Conservation (phyloP, 2,888 invertebrate genomes). For the Julus scanicus region DNA sequence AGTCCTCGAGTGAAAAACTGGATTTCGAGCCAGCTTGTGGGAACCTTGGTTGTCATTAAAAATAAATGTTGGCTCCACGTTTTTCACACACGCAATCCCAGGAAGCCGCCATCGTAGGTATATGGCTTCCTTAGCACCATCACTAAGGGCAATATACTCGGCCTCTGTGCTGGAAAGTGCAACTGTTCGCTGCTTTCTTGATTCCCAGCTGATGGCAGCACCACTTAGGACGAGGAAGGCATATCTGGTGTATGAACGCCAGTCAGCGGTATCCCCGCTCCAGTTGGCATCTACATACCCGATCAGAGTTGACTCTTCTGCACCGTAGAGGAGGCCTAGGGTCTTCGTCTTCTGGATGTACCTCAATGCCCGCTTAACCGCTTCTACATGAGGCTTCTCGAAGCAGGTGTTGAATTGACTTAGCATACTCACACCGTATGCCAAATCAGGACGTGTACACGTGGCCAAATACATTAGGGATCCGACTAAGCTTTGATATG, state of each 20-base stretch:
- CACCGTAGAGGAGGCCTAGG: not conserved
- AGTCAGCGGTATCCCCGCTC: slow-evolving; percentile 61
- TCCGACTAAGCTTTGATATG: not conserved
- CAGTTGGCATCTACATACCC: slow-evolving; percentile 63
- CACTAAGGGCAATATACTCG: slow-evolving; percentile 49
- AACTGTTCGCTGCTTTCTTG: not conserved
- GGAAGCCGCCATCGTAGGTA: not conserved
- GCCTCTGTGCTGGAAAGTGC: not conserved
- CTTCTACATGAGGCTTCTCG: not conserved
- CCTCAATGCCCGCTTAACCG: not conserved
- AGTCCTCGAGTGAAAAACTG: not conserved
- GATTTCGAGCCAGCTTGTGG: not conserved
- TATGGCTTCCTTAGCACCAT: slow-evolving; percentile 43
- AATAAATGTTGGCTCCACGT: not conserved
- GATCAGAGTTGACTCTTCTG: not conserved
- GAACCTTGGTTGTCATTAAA: not conserved
- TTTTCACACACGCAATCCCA: not conserved
- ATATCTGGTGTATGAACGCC: slow-evolving; percentile 63
- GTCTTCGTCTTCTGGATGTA: not conserved
- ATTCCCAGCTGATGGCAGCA: not conserved
- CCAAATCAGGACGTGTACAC: slow-evolving; percentile 25
- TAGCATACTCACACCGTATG: not conserved
- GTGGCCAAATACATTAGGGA: slow-evolving; percentile 5
- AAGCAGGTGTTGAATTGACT: not conserved
- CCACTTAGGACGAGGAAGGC: slow-evolving; percentile 61